Base-by-base conservation (phyloP, 2,113 vertebrate species). In the Halichoeres trimaculatus region DNA sequence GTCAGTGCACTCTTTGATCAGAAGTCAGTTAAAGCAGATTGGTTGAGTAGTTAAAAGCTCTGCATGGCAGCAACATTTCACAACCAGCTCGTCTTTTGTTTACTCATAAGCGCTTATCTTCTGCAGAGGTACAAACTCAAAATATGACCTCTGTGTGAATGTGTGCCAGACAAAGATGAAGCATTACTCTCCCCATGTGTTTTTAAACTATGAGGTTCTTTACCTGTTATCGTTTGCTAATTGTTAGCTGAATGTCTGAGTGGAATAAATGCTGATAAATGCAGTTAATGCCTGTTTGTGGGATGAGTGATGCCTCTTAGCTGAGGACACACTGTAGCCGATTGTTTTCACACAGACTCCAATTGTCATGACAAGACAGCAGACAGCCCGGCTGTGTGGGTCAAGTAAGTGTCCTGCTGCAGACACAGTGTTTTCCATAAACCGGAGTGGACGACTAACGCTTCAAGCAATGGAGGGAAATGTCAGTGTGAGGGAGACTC, bases 51-150 rank as follows among this genome's bases (percentile, higher is more conserved):
- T 85, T 87, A 76, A 90, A 88, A 69, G 83, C 78, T 87, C 54
- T 75, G 38, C 56, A 22, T 4, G 22, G 55, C 30, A 40, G 60
- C 5, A 9, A n/a, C 40, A 70, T 89, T 89, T 54, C 59, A 54
- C 73, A 90, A 86, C 87, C 70, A 43, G 54, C 12, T 16, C 54
- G 55, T 50, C 50, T 56, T 64, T 76, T 85, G 76, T 86, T 89
- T 88, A 72, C 65, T 79, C 60, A 65, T 87, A 66, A 78, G 59
- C 50, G 47, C 77, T 88, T 89, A 90, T 89, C 80, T 83, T 50
- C 57, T 70, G 22, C 22, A 36, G 24, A 72, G 59, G 64, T 51
- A 22, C 41, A 72, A 64, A 78, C 61, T 65, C 24, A 35, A 76
- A 81, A 73, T 78, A 48, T 70, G n/a, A 78, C 59, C 53, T 61